Evolutionary conservation across 2,797 vertebrate species (phyloP).

Genomic region (Anabacerthia variegaticeps): DNA sequence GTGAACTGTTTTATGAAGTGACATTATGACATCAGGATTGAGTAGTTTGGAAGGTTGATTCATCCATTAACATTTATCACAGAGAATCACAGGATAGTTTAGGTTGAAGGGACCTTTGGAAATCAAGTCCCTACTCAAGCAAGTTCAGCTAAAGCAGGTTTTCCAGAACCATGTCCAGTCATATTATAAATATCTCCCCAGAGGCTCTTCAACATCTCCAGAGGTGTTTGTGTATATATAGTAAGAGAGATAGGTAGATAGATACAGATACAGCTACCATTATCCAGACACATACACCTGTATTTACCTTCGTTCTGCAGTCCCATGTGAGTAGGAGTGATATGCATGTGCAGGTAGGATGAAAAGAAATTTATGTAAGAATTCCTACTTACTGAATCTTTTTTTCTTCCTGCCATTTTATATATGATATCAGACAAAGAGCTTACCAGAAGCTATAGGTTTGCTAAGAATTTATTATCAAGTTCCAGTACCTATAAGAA

Average conservation of each 20-base stretch:
- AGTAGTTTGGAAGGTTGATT: neutral
- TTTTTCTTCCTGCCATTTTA: neutral
- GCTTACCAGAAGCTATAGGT: neutral
- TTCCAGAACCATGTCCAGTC: neutral
- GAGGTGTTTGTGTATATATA: fast-evolving
- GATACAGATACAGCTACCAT: neutral
- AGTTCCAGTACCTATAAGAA: neutral
- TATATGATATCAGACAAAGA: neutral
- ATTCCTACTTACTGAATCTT: neutral
- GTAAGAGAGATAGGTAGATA: neutral
- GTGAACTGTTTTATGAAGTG: neutral
- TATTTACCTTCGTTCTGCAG: neutral
- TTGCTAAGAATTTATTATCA: neutral
- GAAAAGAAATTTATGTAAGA: neutral
- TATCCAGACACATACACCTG: neutral
- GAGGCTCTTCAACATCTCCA: neutral
- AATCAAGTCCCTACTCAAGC: neutral
- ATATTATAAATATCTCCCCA: neutral
- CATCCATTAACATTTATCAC: neutral
- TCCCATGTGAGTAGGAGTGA: neutral
- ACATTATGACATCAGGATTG: neutral
- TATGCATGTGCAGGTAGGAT: neutral
- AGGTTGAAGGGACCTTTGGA: neutral
- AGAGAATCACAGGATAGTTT: neutral
- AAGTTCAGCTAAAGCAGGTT: neutral